Percentiles rank a stretch among this genome's conserved stretches.
Conservation (phyloP, 2,113 vertebrate species). For the Anarhynchus alexandrinus region DNA sequence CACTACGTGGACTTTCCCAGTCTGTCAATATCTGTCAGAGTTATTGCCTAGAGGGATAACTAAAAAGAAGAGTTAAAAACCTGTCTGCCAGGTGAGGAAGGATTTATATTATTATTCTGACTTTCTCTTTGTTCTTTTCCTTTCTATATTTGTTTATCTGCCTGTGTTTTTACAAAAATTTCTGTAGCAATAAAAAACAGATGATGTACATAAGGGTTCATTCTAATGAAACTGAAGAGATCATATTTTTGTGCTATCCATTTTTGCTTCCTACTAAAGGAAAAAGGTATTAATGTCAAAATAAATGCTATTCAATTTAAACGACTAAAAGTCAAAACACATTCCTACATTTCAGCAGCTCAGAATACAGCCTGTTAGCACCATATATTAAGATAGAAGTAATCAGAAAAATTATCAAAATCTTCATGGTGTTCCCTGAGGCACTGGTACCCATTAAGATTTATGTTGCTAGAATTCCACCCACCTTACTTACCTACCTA, state of each 20-base stretch:
- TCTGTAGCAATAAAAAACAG: neutral
- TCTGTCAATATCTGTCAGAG: conserved; percentile 1
- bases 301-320: neutral
- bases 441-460: neutral
- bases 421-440: neutral
- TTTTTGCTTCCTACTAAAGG: neutral
- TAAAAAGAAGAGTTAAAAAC: neutral
- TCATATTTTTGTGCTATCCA: neutral
- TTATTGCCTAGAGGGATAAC: neutral
- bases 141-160: neutral
- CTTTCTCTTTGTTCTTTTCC: neutral
- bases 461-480: neutral
- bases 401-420: neutral
- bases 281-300: neutral
- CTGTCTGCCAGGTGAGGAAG: neutral
- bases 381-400: neutral
- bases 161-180: neutral
- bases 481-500: neutral
- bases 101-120: neutral
- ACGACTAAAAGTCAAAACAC: neutral
- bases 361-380: neutral
- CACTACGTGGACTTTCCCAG: neutral
- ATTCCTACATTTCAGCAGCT: neutral
- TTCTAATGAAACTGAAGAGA: neutral
- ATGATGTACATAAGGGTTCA: neutral